A percentile compares a stretch with the other conserved stretches of the same genome.
Conservation (phyloP, 2,888 invertebrate species). For the Aelia acuminata region DNA sequence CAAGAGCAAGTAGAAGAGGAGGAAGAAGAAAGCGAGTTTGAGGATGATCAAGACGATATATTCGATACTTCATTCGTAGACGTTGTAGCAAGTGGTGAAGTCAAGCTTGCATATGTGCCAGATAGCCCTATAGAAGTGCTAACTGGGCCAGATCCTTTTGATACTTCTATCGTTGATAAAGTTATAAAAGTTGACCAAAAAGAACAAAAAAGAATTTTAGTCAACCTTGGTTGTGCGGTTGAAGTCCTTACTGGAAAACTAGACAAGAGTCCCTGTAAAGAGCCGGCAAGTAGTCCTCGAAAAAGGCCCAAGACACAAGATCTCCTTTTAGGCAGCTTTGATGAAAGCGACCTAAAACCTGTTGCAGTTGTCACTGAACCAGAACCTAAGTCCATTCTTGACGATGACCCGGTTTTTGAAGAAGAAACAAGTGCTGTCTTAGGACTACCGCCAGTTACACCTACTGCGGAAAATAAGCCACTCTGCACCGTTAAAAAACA, state of each 20-base stretch:
- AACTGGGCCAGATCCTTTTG: conserved; percentile 86
- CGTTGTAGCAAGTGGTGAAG: conserved; percentile 86
- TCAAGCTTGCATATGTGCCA: conserved; percentile 88
- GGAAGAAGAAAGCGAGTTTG: conserved; percentile 77
- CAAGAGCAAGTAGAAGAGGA: conserved; percentile 66
- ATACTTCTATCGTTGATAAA: conserved; percentile 89
- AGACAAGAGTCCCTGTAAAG: conserved; percentile 79
- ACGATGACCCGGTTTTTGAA: conserved; percentile 75
- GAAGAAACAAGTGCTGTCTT: conserved; percentile 69
- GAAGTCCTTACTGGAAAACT: conserved; percentile 88
- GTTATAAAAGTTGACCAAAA: conserved; percentile 83
- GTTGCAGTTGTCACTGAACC: conserved; percentile 67
- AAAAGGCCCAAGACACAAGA: conserved; percentile 72
- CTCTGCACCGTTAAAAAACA: conserved; percentile 65
- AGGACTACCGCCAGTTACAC: conserved; percentile 69
- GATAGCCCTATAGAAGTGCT: conserved; percentile 85
- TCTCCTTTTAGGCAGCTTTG: conserved; percentile 77
- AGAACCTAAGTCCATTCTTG: conserved; percentile 74
- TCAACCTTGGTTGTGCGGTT: conserved; percentile 88
- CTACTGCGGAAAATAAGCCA: conserved; percentile 68
- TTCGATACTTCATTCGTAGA: conserved; percentile 92
- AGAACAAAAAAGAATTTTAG: conserved; percentile 79
- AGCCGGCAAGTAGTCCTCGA: conserved; percentile 66
- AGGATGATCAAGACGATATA: conserved; percentile 84
- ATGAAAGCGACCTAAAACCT: conserved; percentile 70